Evolutionary conservation across 23 tunicate genomes (phyloP), one percentile per base, ranked within the genome.

Genomic region (Halocynthia aurantium): DNA sequence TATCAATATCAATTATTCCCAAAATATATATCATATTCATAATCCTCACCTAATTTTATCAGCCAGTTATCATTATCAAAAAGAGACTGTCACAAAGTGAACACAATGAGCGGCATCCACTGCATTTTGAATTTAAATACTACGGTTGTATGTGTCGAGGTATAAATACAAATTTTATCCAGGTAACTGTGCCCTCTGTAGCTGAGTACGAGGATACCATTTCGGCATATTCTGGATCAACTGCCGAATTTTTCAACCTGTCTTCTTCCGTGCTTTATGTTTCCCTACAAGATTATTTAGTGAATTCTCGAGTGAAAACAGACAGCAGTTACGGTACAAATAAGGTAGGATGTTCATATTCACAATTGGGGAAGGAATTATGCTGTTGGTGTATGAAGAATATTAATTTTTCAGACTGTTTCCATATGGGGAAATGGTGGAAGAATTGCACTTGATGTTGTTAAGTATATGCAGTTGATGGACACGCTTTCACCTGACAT

Each of bases 361-460:
- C n/a, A 60, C 2, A 60, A 15, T 2, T 60, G 64, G n/a, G 64
- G 44, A 0, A 31, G 44, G 1, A n/a, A 31, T 31, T 31, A 31
- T 31, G 44, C 44, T 31, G 44, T 31, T 31, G 44, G 44, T 31
- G 44, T 4, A 31, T 31, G 44, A 0, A 31, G 44, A 31, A 31
- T 52, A 53, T 52, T 74, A 5, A 62, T 8, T 13, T 74, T 10
- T 10, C 78, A 74, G 61, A 22, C 87, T 8, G 90, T 91, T 62
- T 89, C 97, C 52, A 72, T 91, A 7, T 91, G 97, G 97, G 80
- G 90, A 11, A 56, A 69, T 5, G 73, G 83, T 70, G 97, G 97
- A 19, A 81, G 83, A 71, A 70, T 77, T 7, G 74, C 54, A 54
- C n/a, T 91, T 7, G 66, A 84, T 22, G 64, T 83, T 20, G 52